phyloP scores from a whole-genome alignment of 2,888 invertebrate species.

The Lysandra bellargus region DNA sequence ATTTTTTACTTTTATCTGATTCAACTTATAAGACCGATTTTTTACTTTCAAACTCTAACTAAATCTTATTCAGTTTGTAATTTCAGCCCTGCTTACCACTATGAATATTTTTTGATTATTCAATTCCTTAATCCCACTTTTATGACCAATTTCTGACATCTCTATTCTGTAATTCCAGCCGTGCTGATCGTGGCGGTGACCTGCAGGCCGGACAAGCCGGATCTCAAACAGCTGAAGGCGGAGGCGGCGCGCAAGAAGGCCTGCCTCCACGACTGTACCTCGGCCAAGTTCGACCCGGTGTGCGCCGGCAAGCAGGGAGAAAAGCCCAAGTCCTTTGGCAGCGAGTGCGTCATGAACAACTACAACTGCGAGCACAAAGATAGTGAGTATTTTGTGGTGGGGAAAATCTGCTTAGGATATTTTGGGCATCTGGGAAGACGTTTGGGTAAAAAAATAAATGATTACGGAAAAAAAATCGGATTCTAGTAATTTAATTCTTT shows the following conservation, averaged over 20 bases:
- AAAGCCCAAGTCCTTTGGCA: slow-evolving; percentile 82
- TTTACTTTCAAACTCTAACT: too few species aligned
- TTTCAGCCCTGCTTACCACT: too few species aligned
- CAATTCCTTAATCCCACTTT: too few species aligned
- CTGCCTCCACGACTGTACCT: slow-evolving; percentile 78
- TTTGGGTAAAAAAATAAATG: too few species aligned
- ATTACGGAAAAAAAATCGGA: too few species aligned
- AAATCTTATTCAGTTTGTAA: too few species aligned
- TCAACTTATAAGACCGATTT: too few species aligned
- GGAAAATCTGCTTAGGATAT: too few species aligned
- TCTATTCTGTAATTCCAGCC: slow-evolving; percentile 52
- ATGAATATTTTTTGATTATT: too few species aligned
- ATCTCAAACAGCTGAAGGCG: slow-evolving; percentile 82
- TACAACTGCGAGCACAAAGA: slow-evolving; percentile 84
- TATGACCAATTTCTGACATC: not conserved
- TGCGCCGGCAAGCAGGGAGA: slow-evolving; percentile 82
- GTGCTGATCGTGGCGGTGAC: slow-evolving; percentile 63
- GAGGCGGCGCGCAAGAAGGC: slow-evolving; percentile 77
- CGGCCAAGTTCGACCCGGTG: slow-evolving; percentile 76
- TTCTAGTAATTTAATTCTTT: too few species aligned
- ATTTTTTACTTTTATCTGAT: too few species aligned
- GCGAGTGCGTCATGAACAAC: slow-evolving; percentile 82
- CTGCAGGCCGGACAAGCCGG: slow-evolving; percentile 79
- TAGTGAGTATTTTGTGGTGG: slow-evolving; percentile 55
- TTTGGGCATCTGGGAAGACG: too few species aligned